These are phyloP conservation scores for Campoplex capitator DNA, from an alignment of 2,888 invertebrate genomes.

Conservation along the genomic window DNA sequence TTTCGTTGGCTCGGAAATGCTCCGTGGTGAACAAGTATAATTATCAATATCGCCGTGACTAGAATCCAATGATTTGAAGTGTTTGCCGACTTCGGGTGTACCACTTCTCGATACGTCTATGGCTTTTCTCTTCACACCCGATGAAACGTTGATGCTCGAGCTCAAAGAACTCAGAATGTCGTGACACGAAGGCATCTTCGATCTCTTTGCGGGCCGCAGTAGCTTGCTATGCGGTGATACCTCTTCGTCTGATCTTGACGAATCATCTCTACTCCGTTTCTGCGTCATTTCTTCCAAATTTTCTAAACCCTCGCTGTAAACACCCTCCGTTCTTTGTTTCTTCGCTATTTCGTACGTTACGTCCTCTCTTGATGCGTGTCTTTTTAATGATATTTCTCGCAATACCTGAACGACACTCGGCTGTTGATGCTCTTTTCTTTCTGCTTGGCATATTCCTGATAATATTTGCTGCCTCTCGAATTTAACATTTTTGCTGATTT, in stretches of 20 bases:
- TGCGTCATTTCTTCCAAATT: conserved; percentile 81
- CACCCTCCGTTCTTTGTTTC: conserved; percentile 80
- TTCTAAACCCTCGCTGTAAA: conserved; percentile 75
- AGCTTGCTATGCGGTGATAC: conserved; percentile 75
- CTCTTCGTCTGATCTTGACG: conserved; percentile 79
- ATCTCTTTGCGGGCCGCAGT: conserved; percentile 79
- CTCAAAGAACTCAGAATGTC: conserved; percentile 82
- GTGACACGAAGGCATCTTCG: conserved; percentile 82
- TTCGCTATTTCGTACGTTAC: conserved; percentile 78
- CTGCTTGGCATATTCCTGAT: conserved; percentile 62
- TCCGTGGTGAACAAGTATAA: conserved; percentile 33
- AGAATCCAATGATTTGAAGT: conserved; percentile 79
- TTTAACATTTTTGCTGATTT: conserved; percentile 74
- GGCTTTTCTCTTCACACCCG: conserved; percentile 82
- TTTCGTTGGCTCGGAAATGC: conserved; percentile 37
- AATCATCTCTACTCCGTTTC: conserved; percentile 81
- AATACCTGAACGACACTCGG: conserved; percentile 76
- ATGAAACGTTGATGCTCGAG: conserved; percentile 79
- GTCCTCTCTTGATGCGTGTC: conserved; percentile 82
- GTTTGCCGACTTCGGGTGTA: conserved; percentile 81
- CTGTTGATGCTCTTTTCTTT: conserved; percentile 62
- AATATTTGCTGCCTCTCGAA: conserved; percentile 75
- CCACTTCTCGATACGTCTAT: conserved; percentile 77
- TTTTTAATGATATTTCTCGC: conserved; percentile 80
- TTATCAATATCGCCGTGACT: conserved; percentile 48